A percentile compares a stretch with the other conserved stretches of the same genome.
phyloP scores from a whole-genome alignment of 1,140 invertebrate genomes.

The Lamellibrachia luymesi region DNA sequence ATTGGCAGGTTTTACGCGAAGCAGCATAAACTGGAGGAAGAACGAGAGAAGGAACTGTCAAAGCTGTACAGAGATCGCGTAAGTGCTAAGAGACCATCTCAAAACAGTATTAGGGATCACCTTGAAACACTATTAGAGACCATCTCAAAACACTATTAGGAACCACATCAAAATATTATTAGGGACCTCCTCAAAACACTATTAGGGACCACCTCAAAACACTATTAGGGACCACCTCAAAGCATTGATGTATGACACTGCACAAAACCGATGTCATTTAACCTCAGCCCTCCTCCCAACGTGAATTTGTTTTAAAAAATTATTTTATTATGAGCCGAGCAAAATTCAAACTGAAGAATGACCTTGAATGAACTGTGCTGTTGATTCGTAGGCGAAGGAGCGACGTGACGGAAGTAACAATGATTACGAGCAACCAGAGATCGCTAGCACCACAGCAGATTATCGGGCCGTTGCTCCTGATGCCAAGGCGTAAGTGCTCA shows the following conservation, averaged over 20 bases:
- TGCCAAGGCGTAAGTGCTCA: constrained; percentile 73
- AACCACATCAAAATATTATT: not conserved
- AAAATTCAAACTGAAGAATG: too few relatives aligned
- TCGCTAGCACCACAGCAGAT: constrained; percentile 81
- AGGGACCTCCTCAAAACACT: not conserved
- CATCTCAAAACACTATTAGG: not conserved
- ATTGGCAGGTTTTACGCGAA: constrained; percentile 81
- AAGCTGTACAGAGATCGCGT: constrained; percentile 87
- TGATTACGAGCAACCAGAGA: constrained; percentile 79
- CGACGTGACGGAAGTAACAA: constrained; percentile 81
- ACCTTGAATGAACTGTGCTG: not conserved
- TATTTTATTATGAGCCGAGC: too few relatives aligned
- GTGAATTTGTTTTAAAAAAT: too few relatives aligned
- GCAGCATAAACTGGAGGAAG: constrained; percentile 92
- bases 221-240: not conserved
- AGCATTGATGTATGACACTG: not conserved
- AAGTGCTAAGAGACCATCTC: constrained; percentile 21
- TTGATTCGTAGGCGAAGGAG: constrained; percentile 71
- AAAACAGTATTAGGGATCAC: too few relatives aligned
- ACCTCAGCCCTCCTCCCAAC: not conserved
- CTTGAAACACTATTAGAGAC: too few relatives aligned
- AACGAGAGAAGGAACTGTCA: constrained; percentile 91
- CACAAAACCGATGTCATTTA: not conserved
- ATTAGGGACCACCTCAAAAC: not conserved
- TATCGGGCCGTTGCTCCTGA: constrained; percentile 95